Percentiles rank a stretch among this genome's conserved stretches.
Conservation (phyloP, 1,140 invertebrate species). For the Delia radicum region DNA sequence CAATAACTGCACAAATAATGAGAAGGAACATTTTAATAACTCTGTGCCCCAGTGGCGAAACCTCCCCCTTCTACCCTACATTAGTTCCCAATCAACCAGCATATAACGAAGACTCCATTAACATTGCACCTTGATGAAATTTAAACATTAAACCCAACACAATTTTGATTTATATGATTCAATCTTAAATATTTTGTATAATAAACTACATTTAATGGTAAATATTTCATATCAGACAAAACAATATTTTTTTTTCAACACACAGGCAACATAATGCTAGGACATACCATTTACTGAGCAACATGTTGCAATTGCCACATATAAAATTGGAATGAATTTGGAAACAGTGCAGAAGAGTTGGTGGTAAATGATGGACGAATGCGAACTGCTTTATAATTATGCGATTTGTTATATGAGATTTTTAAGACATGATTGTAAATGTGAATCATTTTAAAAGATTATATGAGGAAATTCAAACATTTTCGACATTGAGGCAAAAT, state of each 20-base stretch:
- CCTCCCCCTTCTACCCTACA: too few species aligned
- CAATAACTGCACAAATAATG: too few species aligned
- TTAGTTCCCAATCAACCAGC: neutral
- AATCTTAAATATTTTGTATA: conserved; percentile 37
- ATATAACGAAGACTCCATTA: neutral
- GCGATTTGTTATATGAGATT: conserved; percentile 57
- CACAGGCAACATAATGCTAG: neutral
- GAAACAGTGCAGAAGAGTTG: conserved; percentile 1
- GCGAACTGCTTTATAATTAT: conserved; percentile 52
- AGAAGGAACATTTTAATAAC: too few species aligned
- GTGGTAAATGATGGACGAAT: conserved; percentile 32
- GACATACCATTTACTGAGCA: neutral
- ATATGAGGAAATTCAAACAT: neutral
- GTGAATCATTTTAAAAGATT: conserved; percentile 39
- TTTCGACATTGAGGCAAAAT: too few species aligned
- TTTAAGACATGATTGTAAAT: conserved; percentile 53
- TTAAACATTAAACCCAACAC: neutral
- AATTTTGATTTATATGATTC: conserved; percentile 53
- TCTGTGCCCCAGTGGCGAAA: too few species aligned
- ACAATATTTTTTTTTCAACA: conserved; percentile 6
- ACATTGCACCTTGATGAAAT: conserved; percentile 21
- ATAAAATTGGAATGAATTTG: neutral
- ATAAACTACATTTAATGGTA: conserved; percentile 21
- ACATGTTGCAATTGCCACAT: neutral
- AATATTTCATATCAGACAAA: conserved; percentile 21